Evolutionary conservation across 2,797 vertebrate species (phyloP), one percentile per base, ranked within the genome.

Genomic region (Numenius phaeopus): DNA sequence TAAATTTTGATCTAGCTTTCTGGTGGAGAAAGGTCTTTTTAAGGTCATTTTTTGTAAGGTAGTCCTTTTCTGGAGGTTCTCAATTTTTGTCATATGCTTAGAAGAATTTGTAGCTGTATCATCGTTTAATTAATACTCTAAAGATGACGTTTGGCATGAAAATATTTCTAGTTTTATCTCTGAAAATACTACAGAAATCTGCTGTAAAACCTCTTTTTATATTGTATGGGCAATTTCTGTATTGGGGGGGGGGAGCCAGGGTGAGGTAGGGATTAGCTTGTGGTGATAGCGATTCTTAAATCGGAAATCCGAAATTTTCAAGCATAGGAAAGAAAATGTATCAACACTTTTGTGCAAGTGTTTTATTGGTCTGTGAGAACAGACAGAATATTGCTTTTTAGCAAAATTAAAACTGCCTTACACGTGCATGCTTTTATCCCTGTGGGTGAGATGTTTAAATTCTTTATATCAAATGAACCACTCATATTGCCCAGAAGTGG

Each of bases 1-100:
- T 75, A n/a, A n/a, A n/a, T 90, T 85, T 77, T 67, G 29, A 58
- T 84, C 24, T 40, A 18, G n/a, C 64, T 91, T 83, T 66, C 22
- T 65, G 50, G 24, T 61, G 46, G 46, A n/a, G 66, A 88, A 85
- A 81, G 75, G 44, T 44, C 26, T 81, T 49, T 54, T 72, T 57
- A 46, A 83, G 67, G 59, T 62, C 34, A 21, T 54, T 79, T 27
- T 77, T 49, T 83, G 20, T 59, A 34, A 83, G 40, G 44, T 26
- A 58, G 59, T 64, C 32, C 40, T 72, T 30, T 75, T 55, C 42
- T 89, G 49, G 42, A 89, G 13, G 14, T 9, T 47, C 46, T 85
- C 1, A 0, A 1, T 0, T 30, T 80, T 82, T 85, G 57, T 34
- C 46, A 15, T 64, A 9, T 21, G 2, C 75, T 77, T 29, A 29